Conservation (phyloP, 2,888 invertebrate genomes). For the Agrochola circellaris region DNA sequence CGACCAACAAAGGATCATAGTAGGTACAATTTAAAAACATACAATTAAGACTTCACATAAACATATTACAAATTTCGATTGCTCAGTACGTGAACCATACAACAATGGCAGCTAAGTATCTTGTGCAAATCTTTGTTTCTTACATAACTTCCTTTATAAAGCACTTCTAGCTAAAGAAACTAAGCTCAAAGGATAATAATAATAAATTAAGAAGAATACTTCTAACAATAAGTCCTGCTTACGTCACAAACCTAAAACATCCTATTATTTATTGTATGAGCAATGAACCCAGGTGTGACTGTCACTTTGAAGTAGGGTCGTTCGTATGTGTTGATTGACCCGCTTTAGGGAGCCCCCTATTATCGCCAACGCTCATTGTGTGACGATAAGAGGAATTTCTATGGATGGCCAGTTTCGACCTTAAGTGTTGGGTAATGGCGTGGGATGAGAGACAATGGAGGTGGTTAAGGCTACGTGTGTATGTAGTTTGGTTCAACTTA, state of each 20-base stretch:
- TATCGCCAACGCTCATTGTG: constrained; percentile 41
- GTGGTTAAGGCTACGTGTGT: not conserved
- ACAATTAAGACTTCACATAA: too few species aligned
- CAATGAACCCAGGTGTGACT: constrained; percentile 35
- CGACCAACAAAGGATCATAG: too few species aligned
- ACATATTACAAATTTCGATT: too few species aligned
- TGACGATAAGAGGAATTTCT: constrained; percentile 37
- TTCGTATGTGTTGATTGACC: constrained; percentile 58
- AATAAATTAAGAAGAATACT: not conserved
- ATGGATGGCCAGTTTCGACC: constrained; percentile 39
- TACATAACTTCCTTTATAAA: too few species aligned
- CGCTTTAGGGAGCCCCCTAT: constrained; percentile 38
- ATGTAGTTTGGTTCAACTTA: not conserved
- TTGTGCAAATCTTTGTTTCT: too few species aligned
- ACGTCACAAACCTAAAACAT: constrained; percentile 16
- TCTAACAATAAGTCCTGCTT: not conserved
- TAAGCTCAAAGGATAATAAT: too few species aligned
- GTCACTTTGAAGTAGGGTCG: constrained; percentile 46
- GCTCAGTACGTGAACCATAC: too few species aligned
- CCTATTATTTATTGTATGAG: constrained; percentile 9
- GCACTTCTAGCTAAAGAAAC: too few species aligned
- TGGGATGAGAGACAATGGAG: constrained; percentile 23
- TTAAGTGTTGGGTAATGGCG: constrained; percentile 39
- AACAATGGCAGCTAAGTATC: too few species aligned
- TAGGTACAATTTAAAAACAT: too few species aligned